phyloP scores from a whole-genome alignment of 2,888 invertebrate species.

The Agriopis aurantiaria region DNA sequence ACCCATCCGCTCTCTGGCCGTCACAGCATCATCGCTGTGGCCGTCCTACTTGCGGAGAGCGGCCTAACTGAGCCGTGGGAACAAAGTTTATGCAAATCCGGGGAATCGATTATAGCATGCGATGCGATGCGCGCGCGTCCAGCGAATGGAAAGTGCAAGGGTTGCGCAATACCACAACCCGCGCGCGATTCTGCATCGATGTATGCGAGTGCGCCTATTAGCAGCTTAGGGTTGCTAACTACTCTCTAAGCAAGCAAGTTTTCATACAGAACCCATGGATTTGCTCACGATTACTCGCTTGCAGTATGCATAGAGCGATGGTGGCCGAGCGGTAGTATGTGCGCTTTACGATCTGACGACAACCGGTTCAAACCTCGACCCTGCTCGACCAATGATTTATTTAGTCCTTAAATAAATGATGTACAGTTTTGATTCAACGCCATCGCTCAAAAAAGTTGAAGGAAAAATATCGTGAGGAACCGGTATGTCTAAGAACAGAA shows the following conservation, averaged over 20 bases:
- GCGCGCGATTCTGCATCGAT: constrained; percentile 7
- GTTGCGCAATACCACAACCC: constrained; percentile 64
- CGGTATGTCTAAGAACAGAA: too few relatives aligned
- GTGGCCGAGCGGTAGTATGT: too few relatives aligned
- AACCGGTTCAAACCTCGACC: too few relatives aligned
- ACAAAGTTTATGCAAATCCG: constrained; percentile 79
- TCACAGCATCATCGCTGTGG: constrained; percentile 64
- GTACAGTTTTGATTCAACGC: too few relatives aligned
- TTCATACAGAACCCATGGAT: background rate
- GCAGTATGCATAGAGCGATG: too few relatives aligned
- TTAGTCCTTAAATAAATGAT: too few relatives aligned
- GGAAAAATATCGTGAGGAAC: too few relatives aligned
- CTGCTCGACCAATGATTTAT: too few relatives aligned
- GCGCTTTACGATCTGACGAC: too few relatives aligned
- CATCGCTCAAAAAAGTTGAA: too few relatives aligned
- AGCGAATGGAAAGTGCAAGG: constrained; percentile 78
- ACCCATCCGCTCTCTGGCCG: constrained; percentile 74
- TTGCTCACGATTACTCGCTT: too few relatives aligned
- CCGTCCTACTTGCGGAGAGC: constrained; percentile 71
- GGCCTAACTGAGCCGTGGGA: constrained; percentile 72
- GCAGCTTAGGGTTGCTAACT: background rate
- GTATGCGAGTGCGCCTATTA: constrained; percentile 1
- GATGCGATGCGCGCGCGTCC: constrained; percentile 55
- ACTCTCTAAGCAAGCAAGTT: background rate
- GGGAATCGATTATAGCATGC: constrained; percentile 78